Conservation (phyloP, 2,113 vertebrate species). For the Butorides virescens region DNA sequence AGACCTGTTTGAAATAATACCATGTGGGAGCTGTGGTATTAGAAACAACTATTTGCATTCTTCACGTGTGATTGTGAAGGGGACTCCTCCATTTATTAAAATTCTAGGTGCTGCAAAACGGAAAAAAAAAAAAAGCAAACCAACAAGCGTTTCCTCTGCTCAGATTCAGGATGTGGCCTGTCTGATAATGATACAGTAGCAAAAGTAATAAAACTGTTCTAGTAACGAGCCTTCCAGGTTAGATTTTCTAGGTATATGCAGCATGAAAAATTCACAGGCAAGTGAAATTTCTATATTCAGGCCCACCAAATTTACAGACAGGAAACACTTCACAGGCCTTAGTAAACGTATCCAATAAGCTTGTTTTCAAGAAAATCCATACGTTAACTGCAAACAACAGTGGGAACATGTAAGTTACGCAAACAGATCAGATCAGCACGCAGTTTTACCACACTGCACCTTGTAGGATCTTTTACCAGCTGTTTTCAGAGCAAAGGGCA, state of each 20-base stretch:
- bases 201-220: neutral
- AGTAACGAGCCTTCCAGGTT: neutral
- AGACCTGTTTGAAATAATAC: neutral
- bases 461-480: neutral
- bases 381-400: neutral
- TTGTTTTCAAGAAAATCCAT: neutral
- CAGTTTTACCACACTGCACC: neutral
- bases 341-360: neutral
- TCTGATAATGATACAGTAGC: neutral
- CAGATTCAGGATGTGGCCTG: neutral
- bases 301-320: neutral
- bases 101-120: neutral
- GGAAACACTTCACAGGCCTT: neutral
- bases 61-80: neutral
- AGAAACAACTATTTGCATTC: neutral
- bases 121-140: neutral
- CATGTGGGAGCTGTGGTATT: neutral
- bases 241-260: neutral
- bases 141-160: neutral
- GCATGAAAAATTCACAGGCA: neutral
- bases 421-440: neutral
- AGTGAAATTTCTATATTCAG: neutral
- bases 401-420: neutral
- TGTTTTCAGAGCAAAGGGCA: neutral
- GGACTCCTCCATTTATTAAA: neutral